phyloP scores from a whole-genome alignment of 2,113 vertebrate genomes.

The Bolborhynchus lineola region DNA sequence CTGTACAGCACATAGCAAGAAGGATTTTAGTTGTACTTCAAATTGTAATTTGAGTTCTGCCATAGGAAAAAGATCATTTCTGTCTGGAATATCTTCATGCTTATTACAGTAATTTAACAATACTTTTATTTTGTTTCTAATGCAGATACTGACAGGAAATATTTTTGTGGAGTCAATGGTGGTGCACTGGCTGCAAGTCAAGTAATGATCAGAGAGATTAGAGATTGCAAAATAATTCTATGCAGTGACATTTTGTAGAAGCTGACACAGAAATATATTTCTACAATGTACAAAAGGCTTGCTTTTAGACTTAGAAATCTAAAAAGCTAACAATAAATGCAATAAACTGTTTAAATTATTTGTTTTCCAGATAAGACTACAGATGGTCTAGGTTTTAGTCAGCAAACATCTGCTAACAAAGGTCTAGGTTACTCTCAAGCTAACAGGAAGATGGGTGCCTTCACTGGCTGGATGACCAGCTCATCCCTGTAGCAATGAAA shows the following conservation, averaged over 20 bases:
- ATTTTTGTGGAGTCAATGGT: neutral
- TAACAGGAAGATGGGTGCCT: neutral
- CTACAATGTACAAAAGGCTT: neutral
- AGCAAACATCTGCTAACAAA: neutral
- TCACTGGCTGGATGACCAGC: neutral
- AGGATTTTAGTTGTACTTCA: neutral
- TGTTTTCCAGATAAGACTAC: neutral
- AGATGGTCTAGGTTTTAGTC: neutral
- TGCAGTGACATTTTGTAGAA: neutral
- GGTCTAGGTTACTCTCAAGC: neutral
- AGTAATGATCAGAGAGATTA: neutral
- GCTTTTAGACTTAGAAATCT: neutral
- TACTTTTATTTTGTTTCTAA: neutral
- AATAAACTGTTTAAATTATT: neutral
- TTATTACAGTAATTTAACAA: neutral
- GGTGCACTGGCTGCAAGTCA: neutral
- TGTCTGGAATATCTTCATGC: neutral
- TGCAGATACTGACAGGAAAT: neutral
- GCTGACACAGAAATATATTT: neutral
- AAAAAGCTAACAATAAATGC: neutral
- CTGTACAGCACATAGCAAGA: neutral
- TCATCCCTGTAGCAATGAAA: neutral
- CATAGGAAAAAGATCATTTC: neutral
- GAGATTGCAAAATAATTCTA: neutral
- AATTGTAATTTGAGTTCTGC: neutral